Conservation (phyloP, 1,140 invertebrate species). For the Calephelis virginiensis region DNA sequence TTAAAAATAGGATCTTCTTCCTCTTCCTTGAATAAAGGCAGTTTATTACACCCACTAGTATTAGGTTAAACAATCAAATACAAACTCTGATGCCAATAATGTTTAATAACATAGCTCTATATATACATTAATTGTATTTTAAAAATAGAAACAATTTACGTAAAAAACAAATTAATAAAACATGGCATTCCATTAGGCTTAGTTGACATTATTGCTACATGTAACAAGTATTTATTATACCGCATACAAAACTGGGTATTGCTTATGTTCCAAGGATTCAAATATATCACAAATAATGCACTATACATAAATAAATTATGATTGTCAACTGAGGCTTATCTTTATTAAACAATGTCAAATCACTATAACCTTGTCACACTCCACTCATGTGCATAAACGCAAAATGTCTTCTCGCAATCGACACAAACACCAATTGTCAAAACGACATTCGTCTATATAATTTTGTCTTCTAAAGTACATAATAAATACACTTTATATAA, state of each 20-base stretch:
- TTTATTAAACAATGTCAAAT: slow-evolving; percentile 73
- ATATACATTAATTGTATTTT: slow-evolving; percentile 76
- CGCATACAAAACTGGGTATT: slow-evolving; percentile 36
- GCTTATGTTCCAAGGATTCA: slow-evolving; percentile 49
- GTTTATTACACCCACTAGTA: background rate
- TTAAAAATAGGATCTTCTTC: too few relatives aligned
- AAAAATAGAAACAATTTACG: slow-evolving; percentile 73
- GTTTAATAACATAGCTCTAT: slow-evolving; percentile 76
- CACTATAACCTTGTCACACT: slow-evolving; percentile 72
- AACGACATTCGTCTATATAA: slow-evolving; percentile 47
- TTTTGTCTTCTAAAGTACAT: slow-evolving; percentile 53
- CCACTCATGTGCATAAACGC: slow-evolving; percentile 69
- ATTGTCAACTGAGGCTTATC: slow-evolving; percentile 69
- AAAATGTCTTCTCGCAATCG: slow-evolving; percentile 55
- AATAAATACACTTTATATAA: slow-evolving; percentile 39
- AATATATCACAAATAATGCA: slow-evolving; percentile 70
- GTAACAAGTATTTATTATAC: slow-evolving; percentile 30
- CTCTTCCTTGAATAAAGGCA: too few relatives aligned
- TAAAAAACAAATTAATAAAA: slow-evolving; percentile 72
- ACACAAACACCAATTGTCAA: slow-evolving; percentile 69
- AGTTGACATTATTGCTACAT: slow-evolving; percentile 52
- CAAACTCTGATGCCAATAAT: slow-evolving; percentile 53
- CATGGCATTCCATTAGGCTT: slow-evolving; percentile 61
- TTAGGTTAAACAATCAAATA: slow-evolving; percentile 40
- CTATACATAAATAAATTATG: slow-evolving; percentile 67